These are phyloP conservation scores for Mimas tiliae DNA, from an alignment of 2,888 invertebrate genomes.

Conservation along the genomic window DNA sequence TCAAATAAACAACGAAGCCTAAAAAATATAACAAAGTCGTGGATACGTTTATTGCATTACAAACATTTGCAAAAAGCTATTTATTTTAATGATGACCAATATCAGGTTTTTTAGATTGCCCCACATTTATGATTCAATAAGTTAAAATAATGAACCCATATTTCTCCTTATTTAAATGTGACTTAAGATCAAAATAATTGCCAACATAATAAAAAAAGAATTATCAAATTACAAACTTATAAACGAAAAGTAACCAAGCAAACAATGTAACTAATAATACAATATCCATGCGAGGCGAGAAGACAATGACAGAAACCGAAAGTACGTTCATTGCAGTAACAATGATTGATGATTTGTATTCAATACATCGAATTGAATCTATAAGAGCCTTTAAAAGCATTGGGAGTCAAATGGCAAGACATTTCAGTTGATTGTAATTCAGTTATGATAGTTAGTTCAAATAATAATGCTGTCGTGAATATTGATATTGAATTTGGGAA, in stretches of 20 bases:
- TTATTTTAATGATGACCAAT: too few species aligned
- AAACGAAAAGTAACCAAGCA: neutral
- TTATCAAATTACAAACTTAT: neutral
- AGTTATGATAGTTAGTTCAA: conserved; percentile 3
- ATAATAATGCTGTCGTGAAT: neutral
- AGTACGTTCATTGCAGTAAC: conserved; percentile 11
- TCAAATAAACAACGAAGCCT: too few species aligned
- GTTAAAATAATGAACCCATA: neutral
- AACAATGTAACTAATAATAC: conserved; percentile 6
- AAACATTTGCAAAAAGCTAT: too few species aligned
- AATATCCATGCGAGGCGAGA: neutral
- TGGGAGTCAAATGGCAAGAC: conserved; percentile 11
- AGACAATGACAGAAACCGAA: conserved; percentile 14
- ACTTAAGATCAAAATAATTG: neutral
- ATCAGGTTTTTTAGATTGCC: too few species aligned
- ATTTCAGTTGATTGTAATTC: conserved; percentile 17
- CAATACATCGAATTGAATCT: conserved; percentile 18
- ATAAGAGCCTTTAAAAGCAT: conserved; percentile 17
- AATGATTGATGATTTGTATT: conserved; percentile 25
- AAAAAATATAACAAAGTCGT: too few species aligned
- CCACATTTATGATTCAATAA: too few species aligned
- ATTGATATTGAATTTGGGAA: neutral
- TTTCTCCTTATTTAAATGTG: neutral
- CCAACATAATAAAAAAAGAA: neutral
- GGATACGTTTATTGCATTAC: too few species aligned